A percentile compares a stretch with the other conserved stretches of the same genome.
Conservation (phyloP, 2,888 invertebrate species). For the Copidosoma aretas region DNA sequence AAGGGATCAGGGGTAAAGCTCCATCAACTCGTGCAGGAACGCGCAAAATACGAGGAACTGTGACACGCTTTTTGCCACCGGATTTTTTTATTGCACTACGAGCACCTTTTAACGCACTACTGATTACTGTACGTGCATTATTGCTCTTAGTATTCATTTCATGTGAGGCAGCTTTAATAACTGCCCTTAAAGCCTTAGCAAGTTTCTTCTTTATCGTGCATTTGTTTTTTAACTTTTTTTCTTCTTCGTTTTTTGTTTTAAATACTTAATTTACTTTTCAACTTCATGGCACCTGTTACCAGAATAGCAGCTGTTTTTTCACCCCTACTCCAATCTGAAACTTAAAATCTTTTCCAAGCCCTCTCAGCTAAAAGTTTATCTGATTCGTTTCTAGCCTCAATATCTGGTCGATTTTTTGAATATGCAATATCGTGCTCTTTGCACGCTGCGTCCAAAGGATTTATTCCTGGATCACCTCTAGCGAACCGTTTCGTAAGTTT, state of each 20-base stretch:
- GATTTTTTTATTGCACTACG: neutral
- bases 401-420: conserved; percentile 37
- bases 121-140: neutral
- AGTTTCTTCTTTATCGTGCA: conserved; percentile 8
- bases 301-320: conserved; percentile 53
- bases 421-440: conserved; percentile 40
- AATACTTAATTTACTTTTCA: conserved; percentile 50
- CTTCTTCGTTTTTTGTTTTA: conserved; percentile 35
- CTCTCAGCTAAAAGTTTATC: conserved; percentile 53
- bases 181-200: neutral
- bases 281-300: conserved; percentile 52
- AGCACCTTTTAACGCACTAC: conserved; percentile 4
- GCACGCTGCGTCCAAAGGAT: conserved; percentile 44
- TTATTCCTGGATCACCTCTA: conserved; percentile 46
- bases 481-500: conserved; percentile 46
- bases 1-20: neutral
- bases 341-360: conserved; percentile 49
- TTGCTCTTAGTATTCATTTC: neutral
- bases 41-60: neutral
- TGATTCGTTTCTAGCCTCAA: conserved; percentile 49
- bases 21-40: neutral
- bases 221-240: conserved; percentile 35
- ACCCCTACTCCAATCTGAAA: conserved; percentile 47
- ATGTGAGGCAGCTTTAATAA: neutral
- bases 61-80: neutral